These are phyloP conservation scores for Smittia aterrima DNA, from an alignment of 2,888 invertebrate species.

Conservation along the genomic window DNA sequence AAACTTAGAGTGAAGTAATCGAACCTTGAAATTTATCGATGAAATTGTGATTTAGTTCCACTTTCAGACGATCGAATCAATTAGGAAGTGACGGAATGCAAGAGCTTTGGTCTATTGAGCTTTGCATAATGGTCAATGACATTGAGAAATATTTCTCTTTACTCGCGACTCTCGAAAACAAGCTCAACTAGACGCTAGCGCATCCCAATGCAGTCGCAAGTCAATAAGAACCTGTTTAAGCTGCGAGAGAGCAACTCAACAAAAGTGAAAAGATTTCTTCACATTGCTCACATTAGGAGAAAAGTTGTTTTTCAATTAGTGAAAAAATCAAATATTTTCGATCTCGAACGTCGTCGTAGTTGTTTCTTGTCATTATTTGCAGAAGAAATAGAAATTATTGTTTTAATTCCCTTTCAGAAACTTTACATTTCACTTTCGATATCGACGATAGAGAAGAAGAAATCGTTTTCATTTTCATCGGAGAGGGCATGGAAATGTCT, in stretches of 20 bases:
- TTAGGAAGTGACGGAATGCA: no score
- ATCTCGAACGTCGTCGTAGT: background rate
- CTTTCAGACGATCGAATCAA: no score
- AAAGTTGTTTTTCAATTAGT: conserved; percentile 3
- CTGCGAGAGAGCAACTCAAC: background rate
- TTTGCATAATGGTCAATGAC: conserved; percentile 14
- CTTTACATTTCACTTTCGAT: background rate
- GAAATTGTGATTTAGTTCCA: background rate
- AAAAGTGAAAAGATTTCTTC: background rate
- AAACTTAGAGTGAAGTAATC: background rate
- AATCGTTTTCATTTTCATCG: background rate
- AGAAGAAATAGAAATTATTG: background rate
- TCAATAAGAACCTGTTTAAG: background rate
- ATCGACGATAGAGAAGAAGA: background rate
- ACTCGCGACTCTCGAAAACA: no score
- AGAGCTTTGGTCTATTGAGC: background rate
- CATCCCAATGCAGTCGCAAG: no score
- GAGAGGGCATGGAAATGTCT: background rate
- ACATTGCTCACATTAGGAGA: background rate
- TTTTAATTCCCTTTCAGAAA: background rate
- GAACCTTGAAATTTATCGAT: background rate
- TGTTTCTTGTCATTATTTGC: background rate
- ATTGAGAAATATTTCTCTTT: conserved; percentile 1
- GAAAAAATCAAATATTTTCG: background rate
- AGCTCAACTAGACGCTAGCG: no score